Percentiles rank a stretch among this genome's conserved stretches.
phyloP scores from a whole-genome alignment of 2,113 vertebrate species.

The Entelurus aequoreus region DNA sequence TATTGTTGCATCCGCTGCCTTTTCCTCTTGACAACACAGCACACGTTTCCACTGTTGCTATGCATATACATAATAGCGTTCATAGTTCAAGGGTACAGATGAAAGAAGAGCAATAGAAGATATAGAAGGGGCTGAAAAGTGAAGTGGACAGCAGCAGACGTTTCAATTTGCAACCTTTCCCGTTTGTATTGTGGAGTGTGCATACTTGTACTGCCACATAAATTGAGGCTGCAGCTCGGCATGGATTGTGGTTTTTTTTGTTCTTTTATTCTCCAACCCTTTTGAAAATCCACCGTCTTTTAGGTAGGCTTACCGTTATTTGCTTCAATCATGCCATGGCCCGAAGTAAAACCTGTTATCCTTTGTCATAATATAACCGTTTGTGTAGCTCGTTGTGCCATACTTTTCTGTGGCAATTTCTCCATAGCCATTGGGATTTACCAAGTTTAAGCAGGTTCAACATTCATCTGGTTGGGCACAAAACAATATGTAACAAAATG shows the following conservation, averaged over 20 bases:
- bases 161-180: slow-evolving; percentile 7
- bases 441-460: slow-evolving; percentile 36
- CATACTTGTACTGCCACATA: slow-evolving; percentile 1
- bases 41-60: not conserved
- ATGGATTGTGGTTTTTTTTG: not conserved
- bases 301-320: slow-evolving; percentile 24
- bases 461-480: slow-evolving; percentile 34
- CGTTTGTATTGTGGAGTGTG: slow-evolving; percentile 10
- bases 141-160: slow-evolving; percentile 16
- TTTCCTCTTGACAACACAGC: not conserved
- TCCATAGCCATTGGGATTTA: slow-evolving; percentile 30
- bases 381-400: not conserved
- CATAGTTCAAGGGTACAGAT: slow-evolving; percentile 6
- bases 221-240: slow-evolving; percentile 37
- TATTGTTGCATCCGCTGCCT: not conserved
- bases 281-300: slow-evolving; percentile 18
- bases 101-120: not conserved
- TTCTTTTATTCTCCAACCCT: slow-evolving; percentile 5
- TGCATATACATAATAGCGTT: not conserved
- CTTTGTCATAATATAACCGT: slow-evolving; percentile 20
- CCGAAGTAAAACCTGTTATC: not conserved
- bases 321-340: not conserved
- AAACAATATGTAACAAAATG: slow-evolving; percentile 58
- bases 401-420: not conserved
- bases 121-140: slow-evolving; percentile 9